Evolutionary conservation across 2,888 invertebrate species (phyloP), one percentile per base, ranked within the genome.

Genomic region (Acleris sparsana): DNA sequence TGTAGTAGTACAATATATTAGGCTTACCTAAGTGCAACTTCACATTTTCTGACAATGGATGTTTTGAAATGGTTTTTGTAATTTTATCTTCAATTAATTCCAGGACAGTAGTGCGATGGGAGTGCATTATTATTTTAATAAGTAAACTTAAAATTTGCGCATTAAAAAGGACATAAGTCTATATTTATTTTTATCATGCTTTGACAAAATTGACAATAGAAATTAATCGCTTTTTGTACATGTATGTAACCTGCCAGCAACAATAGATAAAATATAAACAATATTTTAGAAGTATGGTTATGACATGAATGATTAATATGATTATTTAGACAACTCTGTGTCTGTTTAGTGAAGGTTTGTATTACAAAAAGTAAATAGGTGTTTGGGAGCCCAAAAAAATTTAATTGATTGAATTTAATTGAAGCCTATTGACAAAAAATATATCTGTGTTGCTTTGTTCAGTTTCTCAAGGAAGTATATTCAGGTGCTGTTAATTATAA

Each of bases 21-120:
- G 7, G 46, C 84, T 83, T 78, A 90, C 91, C 91, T 63, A 87
- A 63, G 71, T 89, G 82, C 39, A 92, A 62, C 77, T 74, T 87
- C 48, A 87, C 74, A 56, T 84, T 88, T 63, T 84, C 77, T 20
- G 89, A 86, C 57, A 92, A 29, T 49, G 78, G 82, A 48, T 67
- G 76, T 16, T 86, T 72, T 20, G 80, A 57, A 52, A 87, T 74
- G 58, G 72, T 76, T 74, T 83, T 79, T 72, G 77, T 87, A 18
- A 91, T 77, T 75, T 80, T 84, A 25, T 82, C 73, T 68, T 90
- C 88, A 65, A 89, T 56, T 16, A 78, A 68, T 70, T 86, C 79
- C 49, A 66, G 17, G 1, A 60, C 55, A 44, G 59, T 60, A n/a
- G 58, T 58, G 33, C 56, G 56, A 57, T 65, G 17, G 9, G 33